These are phyloP conservation scores for Ptychochromis oligacanthus DNA, from an alignment of 2,113 vertebrate genomes.

Conservation along the genomic window DNA sequence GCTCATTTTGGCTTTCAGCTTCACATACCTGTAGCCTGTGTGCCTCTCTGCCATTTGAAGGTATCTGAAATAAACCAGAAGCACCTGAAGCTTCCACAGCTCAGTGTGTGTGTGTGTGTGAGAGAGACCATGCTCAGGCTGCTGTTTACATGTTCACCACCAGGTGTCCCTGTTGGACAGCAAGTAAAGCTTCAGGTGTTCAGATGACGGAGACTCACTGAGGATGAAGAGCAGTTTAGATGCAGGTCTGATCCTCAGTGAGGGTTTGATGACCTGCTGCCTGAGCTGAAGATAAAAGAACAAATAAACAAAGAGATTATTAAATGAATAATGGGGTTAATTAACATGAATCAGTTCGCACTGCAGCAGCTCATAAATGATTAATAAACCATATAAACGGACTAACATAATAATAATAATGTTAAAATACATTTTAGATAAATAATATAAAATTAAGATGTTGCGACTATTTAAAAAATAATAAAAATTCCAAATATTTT, in stretches of 20 bases:
- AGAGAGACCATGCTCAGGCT: background rate
- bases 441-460: background rate
- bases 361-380: too few relatives aligned
- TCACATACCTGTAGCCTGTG: constrained; percentile 51
- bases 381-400: too few relatives aligned
- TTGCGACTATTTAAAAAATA: background rate
- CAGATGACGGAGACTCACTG: background rate
- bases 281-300: too few relatives aligned
- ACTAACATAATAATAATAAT: too few relatives aligned
- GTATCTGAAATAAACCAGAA: constrained; percentile 56
- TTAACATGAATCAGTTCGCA: too few relatives aligned
- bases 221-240: background rate
- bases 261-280: background rate
- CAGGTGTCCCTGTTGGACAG: constrained; percentile 32
- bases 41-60: constrained; percentile 54
- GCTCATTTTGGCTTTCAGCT: constrained; percentile 47
- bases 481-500: background rate
- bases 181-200: rapidly evolving
- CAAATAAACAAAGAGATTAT: background rate
- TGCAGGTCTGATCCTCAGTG: background rate
- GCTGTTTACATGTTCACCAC: constrained; percentile 36
- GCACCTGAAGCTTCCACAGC: background rate
- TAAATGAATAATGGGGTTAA: background rate
- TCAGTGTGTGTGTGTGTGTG: background rate
- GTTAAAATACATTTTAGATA: background rate